These are phyloP conservation scores for Lordiphosa mommai DNA, from an alignment of 1,140 invertebrate genomes.

Conservation along the genomic window DNA sequence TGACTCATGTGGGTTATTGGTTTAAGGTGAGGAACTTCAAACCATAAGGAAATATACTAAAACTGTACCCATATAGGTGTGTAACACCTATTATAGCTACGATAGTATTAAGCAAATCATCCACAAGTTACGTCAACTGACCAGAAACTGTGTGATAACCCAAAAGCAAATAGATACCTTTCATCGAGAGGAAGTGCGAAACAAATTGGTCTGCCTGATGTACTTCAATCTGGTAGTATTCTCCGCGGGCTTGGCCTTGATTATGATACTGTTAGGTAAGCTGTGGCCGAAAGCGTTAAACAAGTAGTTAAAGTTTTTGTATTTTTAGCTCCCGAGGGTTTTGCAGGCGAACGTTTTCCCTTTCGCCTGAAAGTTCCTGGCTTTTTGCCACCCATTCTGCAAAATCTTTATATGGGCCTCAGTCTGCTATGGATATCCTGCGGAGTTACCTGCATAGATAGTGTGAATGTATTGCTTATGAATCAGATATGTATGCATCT, in stretches of 20 bases:
- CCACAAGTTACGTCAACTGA: slow-evolving; percentile 9
- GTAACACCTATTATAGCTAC: slow-evolving; percentile 45
- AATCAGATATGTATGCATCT: slow-evolving; percentile 64
- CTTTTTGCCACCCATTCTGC: slow-evolving; percentile 7
- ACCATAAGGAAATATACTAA: not conserved
- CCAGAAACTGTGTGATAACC: slow-evolving; percentile 24
- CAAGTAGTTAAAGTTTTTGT: not conserved
- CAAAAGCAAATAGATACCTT: slow-evolving; percentile 38
- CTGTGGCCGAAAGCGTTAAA: not conserved
- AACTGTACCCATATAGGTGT: slow-evolving; percentile 8
- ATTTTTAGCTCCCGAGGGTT: slow-evolving; percentile 38
- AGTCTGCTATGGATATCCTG: slow-evolving; percentile 34
- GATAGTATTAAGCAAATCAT: slow-evolving; percentile 18
- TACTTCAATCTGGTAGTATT: slow-evolving; percentile 44
- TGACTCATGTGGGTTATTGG: slow-evolving; percentile 48
- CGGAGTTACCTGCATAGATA: slow-evolving; percentile 48
- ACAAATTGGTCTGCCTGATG: slow-evolving; percentile 42
- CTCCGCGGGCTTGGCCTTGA: slow-evolving; percentile 30
- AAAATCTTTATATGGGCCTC: slow-evolving; percentile 50
- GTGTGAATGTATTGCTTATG: slow-evolving; percentile 60
- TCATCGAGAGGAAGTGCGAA: slow-evolving; percentile 32
- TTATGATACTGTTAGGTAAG: slow-evolving; percentile 44
- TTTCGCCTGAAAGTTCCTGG: slow-evolving; percentile 49
- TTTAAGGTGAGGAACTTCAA: slow-evolving; percentile 28
- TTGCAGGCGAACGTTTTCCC: slow-evolving; percentile 55